Conservation (phyloP, 2,888 invertebrate genomes). For the Sthenelais limicola region DNA sequence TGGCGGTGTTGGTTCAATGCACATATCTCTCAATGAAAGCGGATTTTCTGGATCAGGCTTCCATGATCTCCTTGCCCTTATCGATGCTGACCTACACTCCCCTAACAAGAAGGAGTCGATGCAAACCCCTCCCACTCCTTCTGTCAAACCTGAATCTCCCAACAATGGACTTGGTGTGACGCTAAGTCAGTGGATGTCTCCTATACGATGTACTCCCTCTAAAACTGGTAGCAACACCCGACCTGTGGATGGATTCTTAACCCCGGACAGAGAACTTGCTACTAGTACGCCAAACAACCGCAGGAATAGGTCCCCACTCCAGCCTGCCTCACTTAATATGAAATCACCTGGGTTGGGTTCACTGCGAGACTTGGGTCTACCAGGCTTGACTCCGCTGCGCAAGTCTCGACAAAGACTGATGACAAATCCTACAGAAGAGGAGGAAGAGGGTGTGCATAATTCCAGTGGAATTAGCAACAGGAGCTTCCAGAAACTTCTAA, state of each 20-base stretch:
- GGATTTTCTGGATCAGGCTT: slow-evolving; percentile 19
- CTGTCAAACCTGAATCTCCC: slow-evolving; percentile 81
- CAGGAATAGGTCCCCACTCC: neutral
- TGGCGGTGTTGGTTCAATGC: no score
- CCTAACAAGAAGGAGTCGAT: slow-evolving; percentile 50
- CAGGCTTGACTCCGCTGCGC: slow-evolving; percentile 41
- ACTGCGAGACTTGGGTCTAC: slow-evolving; percentile 37
- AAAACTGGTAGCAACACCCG: neutral
- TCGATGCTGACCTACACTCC: slow-evolving; percentile 46
- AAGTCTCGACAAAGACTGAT: no score
- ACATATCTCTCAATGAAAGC: slow-evolving; percentile 16
- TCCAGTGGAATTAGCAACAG: slow-evolving; percentile 23
- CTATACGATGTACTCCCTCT: slow-evolving; percentile 25
- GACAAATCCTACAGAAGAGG: neutral
- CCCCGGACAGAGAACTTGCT: slow-evolving; percentile 56
- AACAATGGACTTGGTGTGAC: neutral
- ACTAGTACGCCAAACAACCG: slow-evolving; percentile 39
- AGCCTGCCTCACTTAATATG: neutral
- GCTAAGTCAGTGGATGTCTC: slow-evolving; percentile 38
- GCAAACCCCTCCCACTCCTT: slow-evolving; percentile 68
- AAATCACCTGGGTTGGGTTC: slow-evolving; percentile 38
- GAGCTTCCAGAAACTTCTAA: slow-evolving; percentile 38
- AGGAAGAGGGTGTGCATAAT: neutral
- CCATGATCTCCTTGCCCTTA: slow-evolving; percentile 32
- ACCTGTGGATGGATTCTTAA: slow-evolving; percentile 42